Percentiles rank a stretch among this genome's conserved stretches.
Evolutionary conservation across 2,888 invertebrate species (phyloP).

Genomic region (Girardia tigrina): DNA sequence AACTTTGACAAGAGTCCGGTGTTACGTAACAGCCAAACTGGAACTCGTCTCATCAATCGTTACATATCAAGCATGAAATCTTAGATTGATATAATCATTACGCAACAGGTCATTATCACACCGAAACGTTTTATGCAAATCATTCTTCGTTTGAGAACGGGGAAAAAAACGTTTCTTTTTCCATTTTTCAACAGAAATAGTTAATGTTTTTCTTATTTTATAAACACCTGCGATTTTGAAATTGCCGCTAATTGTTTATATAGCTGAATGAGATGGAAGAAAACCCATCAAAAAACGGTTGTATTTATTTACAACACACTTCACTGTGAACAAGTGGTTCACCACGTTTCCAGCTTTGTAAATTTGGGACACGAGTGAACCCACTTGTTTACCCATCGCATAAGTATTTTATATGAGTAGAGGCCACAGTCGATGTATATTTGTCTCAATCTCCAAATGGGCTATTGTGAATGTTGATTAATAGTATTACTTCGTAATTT

Average conservation of each 20-base stretch:
- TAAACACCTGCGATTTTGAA: neutral
- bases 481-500: neutral
- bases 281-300: neutral
- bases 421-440: neutral
- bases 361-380: neutral
- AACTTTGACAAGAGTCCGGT: neutral
- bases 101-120: constrained; percentile 15
- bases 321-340: neutral
- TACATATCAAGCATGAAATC: neutral
- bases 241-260: neutral
- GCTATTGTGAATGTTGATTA: neutral
- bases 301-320: neutral
- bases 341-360: neutral
- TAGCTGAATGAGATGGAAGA: constrained; percentile 10
- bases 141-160: neutral
- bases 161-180: neutral
- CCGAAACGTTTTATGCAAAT: neutral
- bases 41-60: neutral
- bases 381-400: constrained; percentile 1
- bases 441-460: neutral
- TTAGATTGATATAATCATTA: neutral
- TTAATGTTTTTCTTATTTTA: neutral
- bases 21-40: neutral
- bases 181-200: no score
- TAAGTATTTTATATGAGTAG: neutral